Base-by-base conservation (phyloP, 2,888 invertebrate genomes). In the Synanthedon andrenaeformis region DNA sequence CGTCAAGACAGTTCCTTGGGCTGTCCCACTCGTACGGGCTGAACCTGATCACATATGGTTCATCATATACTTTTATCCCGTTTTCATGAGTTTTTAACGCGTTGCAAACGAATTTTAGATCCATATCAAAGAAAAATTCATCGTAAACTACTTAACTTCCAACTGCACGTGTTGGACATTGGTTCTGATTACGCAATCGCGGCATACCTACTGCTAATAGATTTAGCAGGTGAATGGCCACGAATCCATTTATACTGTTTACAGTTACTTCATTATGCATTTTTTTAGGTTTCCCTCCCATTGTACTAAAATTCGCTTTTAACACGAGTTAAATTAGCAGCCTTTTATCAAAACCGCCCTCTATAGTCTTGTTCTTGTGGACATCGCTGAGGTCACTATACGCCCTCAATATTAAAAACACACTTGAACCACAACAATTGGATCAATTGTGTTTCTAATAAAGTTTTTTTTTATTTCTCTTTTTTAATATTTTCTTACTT, bases 1-100 rank as follows among this genome's bases (percentile, higher is more conserved):
- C 94, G 71, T 92, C 92, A 83, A 93, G 91, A 89, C 93, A 94
- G 76, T 93, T 92, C 89, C 93, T 91, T 65, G 95, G 94, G 89
- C 93, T 94, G 89, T 95, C 94, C 95, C 95, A 95, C 90, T 97
- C 97, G 89, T 96, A 96, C 69, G 97, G 96, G 84, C 94, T 94
- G 90, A 94, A 93, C 91, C 96, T 94, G 90, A 79, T 83, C 84
- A 87, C 85, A 86, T 68, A 79, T 69, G 67, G 71, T 76, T 72
- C 67, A 63, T 74, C 73, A 77, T 69, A 72, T 62, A 72, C 50
- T 53, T 49, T 49, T 45, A 45, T 12, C 45, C 45, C 45, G 45
- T 14, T 45, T 45, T 45, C 51, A 17, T 19, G 45, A 45, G 14
- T n/a, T 28, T 13, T 35, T 11, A 12, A 19, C 45, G 45, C 13